A percentile compares a stretch with the other conserved stretches of the same genome.
phyloP scores from a whole-genome alignment of 2,797 vertebrate species.

The Tamandua tetradactyla region DNA sequence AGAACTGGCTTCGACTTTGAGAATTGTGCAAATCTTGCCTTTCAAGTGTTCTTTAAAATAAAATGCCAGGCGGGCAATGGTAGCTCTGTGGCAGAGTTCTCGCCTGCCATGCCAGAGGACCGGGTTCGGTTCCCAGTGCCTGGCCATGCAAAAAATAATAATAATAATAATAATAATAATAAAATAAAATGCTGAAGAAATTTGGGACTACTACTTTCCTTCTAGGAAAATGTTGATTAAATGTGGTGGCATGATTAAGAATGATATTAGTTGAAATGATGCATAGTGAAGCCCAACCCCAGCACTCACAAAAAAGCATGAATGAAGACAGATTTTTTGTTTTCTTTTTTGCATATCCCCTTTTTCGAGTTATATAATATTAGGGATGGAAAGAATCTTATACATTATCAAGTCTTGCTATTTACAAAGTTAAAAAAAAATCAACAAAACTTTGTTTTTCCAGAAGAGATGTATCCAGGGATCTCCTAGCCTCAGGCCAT shows the following conservation, averaged over 20 bases:
- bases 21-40: conserved; percentile 8
- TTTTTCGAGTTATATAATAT: neutral
- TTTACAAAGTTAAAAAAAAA: neutral
- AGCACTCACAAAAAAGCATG: neutral
- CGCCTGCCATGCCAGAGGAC: no score
- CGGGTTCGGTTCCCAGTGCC: no score
- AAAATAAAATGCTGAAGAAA: neutral
- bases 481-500: neutral
- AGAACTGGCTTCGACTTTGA: conserved; percentile 8
- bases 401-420: neutral
- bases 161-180: no score
- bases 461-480: neutral
- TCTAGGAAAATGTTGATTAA: neutral
- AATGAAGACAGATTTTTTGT: neutral
- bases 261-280: neutral
- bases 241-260: neutral
- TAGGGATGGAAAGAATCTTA: neutral
- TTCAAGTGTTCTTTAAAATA: neutral
- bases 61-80: no score
- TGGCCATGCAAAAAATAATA: no score
- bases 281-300: neutral
- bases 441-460: neutral
- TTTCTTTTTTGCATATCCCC: neutral
- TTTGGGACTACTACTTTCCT: neutral
- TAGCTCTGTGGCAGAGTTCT: no score